Evolutionary conservation across 1,140 invertebrate species (phyloP).

Genomic region (Drosophila quadrilineata): DNA sequence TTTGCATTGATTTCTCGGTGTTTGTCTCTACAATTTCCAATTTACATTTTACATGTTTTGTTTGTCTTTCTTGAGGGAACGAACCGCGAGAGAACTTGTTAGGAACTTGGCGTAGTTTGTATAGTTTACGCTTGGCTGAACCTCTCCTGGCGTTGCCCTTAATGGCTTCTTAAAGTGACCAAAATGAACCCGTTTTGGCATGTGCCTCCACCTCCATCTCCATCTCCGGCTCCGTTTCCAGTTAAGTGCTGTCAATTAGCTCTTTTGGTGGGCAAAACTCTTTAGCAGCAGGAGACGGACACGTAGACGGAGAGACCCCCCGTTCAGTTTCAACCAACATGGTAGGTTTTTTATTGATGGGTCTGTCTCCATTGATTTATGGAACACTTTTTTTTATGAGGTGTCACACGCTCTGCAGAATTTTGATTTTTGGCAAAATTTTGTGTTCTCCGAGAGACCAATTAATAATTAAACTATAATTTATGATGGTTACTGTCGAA

Average conservation of each 20-base stretch:
- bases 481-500: no score
- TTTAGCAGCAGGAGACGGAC: neutral
- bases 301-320: no score
- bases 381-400: conserved; percentile 2
- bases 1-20: conserved; percentile 47
- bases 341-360: neutral
- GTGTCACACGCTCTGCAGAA: no score
- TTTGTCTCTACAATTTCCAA: conserved; percentile 51
- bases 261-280: neutral
- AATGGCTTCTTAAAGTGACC: conserved; percentile 68
- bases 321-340: no score
- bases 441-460: no score
- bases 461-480: neutral
- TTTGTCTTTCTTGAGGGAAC: conserved; percentile 3
- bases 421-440: no score
- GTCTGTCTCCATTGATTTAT: conserved; percentile 18
- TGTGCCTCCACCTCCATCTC: no score
- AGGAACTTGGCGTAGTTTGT: conserved; percentile 55
- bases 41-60: no score
- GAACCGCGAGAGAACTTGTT: neutral
- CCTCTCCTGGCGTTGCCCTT: conserved; percentile 15
- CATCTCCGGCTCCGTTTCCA: conserved; percentile 9
- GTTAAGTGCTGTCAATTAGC: conserved; percentile 48
- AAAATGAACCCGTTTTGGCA: conserved; percentile 58
- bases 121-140: conserved; percentile 60